phyloP scores from a whole-genome alignment of 2,113 vertebrate species.

The Dromaius novaehollandiae region DNA sequence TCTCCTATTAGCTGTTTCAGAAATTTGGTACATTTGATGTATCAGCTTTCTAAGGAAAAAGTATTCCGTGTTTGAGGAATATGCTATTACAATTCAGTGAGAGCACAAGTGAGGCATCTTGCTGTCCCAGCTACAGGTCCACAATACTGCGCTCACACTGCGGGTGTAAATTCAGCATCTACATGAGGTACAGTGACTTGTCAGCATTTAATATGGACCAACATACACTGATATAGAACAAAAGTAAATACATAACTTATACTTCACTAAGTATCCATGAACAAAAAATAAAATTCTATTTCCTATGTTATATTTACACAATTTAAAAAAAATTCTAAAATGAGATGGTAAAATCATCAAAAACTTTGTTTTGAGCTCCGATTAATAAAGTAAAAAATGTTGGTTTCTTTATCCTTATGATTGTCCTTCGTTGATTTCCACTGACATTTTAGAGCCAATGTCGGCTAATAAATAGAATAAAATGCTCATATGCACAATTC shows the following conservation, averaged over 20 bases:
- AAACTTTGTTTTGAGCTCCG: conserved; percentile 90
- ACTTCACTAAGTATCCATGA: conserved; percentile 91
- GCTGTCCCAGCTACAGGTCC: conserved; percentile 73
- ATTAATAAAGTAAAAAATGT: conserved; percentile 75
- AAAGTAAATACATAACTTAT: conserved; percentile 96
- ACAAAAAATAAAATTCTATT: conserved; percentile 98
- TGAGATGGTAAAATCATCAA: conserved; percentile 88
- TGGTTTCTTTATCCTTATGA: conserved; percentile 78
- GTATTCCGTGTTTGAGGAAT: conserved; percentile 56
- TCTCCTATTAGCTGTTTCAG: conserved; percentile 41
- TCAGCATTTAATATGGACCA: conserved; percentile 88
- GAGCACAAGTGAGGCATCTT: conserved; percentile 74
- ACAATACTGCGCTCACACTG: conserved; percentile 75
- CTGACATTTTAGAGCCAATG: conserved; percentile 91
- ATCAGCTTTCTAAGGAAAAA: conserved; percentile 26
- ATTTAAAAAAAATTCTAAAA: conserved; percentile 87
- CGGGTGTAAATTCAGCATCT: conserved; percentile 84
- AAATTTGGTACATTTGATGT: conserved; percentile 32
- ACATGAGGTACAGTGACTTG: conserved; percentile 90
- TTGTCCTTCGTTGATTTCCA: conserved; percentile 89
- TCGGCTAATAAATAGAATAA: conserved; percentile 97
- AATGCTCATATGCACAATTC: conserved; percentile 85
- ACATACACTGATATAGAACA: conserved; percentile 82
- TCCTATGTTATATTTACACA: conserved; percentile 99
- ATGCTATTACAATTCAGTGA: conserved; percentile 20